A percentile compares a stretch with the other conserved stretches of the same genome.
These are phyloP conservation scores for Enhydra lutris DNA, from an alignment of 2,113 vertebrate species.

Conservation along the genomic window DNA sequence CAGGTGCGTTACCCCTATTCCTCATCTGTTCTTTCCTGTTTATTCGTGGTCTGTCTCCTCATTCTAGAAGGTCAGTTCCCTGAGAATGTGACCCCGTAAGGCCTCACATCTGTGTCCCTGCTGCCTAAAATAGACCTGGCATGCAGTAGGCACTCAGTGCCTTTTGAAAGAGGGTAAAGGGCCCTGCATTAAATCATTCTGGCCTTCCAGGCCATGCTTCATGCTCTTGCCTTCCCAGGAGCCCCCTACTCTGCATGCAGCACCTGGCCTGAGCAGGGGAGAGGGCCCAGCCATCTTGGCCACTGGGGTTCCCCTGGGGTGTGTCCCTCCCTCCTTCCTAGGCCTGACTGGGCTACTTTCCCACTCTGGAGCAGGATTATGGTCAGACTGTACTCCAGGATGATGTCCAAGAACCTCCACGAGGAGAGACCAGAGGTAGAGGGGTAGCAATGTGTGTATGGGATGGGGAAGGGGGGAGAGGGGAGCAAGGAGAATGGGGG, in stretches of 20 bases:
- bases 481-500: neutral
- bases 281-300: neutral
- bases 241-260: neutral
- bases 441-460: neutral
- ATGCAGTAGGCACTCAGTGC: neutral
- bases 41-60: neutral
- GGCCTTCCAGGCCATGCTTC: neutral
- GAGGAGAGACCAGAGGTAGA: neutral
- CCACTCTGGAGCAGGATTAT: neutral
- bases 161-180: neutral
- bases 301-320: neutral
- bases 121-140: neutral
- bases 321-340: neutral
- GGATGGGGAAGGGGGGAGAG: neutral
- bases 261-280: neutral
- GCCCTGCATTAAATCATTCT: neutral
- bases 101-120: neutral
- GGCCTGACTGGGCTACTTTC: neutral
- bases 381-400: neutral
- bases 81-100: neutral
- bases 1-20: neutral
- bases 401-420: neutral
- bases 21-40: neutral
- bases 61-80: neutral
- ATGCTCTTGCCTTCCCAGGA: neutral